Evolutionary conservation across 1,140 invertebrate genomes (phyloP).

Genomic region (Mactra quadrangularis): DNA sequence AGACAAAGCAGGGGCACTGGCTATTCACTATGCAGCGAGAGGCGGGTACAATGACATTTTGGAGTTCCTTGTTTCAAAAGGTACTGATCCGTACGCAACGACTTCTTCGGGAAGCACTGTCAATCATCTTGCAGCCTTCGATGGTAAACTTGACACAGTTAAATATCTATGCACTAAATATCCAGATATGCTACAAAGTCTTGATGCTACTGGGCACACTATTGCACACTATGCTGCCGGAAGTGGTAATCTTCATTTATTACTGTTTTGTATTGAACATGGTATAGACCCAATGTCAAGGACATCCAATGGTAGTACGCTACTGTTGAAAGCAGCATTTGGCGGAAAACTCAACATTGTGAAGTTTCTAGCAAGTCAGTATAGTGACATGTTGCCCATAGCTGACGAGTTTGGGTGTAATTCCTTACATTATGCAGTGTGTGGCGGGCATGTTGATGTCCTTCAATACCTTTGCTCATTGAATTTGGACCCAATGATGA

Average conservation of each 20-base stretch:
- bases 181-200: constrained; percentile 5
- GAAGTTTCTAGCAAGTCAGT: constrained; percentile 10
- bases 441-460: constrained; percentile 40
- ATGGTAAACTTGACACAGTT: constrained; percentile 27
- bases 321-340: constrained; percentile 45
- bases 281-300: constrained; percentile 30
- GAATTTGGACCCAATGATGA: constrained; percentile 20
- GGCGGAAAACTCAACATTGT: constrained; percentile 21
- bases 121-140: constrained; percentile 46
- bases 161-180: constrained; percentile 32
- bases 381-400: background rate
- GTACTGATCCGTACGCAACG: constrained; percentile 6
- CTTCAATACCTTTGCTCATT: constrained; percentile 18
- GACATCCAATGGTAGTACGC: constrained; percentile 42
- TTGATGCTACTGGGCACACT: constrained; percentile 40
- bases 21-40: constrained; percentile 47
- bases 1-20: constrained; percentile 12
- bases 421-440: constrained; percentile 35
- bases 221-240: constrained; percentile 40
- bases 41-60: constrained; percentile 35
- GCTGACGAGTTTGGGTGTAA: constrained; percentile 46
- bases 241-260: constrained; percentile 44
- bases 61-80: constrained; percentile 8
- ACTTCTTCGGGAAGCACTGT: constrained; percentile 23
- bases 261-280: constrained; percentile 16